Percentiles rank a stretch among this genome's conserved stretches.
These are phyloP conservation scores for Echiichthys vipera DNA, from an alignment of 2,797 vertebrate genomes.

Conservation along the genomic window DNA sequence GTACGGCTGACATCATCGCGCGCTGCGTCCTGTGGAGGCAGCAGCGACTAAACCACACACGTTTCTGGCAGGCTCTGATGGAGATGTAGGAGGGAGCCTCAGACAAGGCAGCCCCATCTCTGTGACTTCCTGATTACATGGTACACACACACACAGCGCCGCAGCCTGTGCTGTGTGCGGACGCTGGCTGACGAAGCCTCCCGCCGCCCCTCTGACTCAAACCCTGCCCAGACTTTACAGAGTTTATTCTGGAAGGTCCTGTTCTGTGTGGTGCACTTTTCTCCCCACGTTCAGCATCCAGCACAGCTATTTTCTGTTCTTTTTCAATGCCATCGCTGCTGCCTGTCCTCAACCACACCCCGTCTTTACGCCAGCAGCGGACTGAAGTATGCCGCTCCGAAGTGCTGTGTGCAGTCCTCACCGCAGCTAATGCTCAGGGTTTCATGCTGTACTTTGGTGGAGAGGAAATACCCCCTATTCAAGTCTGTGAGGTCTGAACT, in stretches of 20 bases:
- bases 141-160: constrained; percentile 35
- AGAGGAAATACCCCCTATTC: constrained; percentile 59
- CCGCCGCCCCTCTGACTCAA: constrained; percentile 54
- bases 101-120: constrained; percentile 68
- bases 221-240: constrained; percentile 55
- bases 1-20: constrained; percentile 83
- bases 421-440: constrained; percentile 67
- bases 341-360: constrained; percentile 73
- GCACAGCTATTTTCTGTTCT: constrained; percentile 74
- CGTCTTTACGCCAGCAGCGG: constrained; percentile 56
- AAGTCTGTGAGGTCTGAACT: constrained; percentile 60
- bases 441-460: constrained; percentile 53
- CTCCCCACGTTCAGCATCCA: constrained; percentile 31
- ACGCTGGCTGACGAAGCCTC: constrained; percentile 63
- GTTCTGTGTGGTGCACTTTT: constrained; percentile 48
- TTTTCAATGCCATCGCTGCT: constrained; percentile 61
- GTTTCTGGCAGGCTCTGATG: constrained; percentile 78
- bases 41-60: constrained; percentile 77
- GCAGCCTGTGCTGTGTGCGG: constrained; percentile 33
- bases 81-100: constrained; percentile 72
- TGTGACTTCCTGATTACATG: constrained; percentile 79
- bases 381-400: constrained; percentile 67
- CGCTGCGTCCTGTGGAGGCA: constrained; percentile 73
- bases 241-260: constrained; percentile 74
- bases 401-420: constrained; percentile 62